Evolutionary conservation across 2,888 invertebrate genomes (phyloP).

Genomic region (Geotrupes spiniger): DNA sequence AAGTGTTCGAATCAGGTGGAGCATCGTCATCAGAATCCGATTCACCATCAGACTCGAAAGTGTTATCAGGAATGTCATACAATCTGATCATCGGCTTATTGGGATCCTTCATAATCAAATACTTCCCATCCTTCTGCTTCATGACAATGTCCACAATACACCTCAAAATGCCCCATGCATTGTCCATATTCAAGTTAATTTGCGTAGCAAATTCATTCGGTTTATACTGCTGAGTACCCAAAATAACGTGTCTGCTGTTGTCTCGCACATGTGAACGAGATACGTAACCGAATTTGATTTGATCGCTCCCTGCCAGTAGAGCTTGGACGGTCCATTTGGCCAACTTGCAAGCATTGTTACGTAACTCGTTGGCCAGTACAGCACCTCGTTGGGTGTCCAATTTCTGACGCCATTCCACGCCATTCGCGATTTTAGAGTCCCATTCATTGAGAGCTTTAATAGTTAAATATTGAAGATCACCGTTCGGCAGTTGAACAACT

Average conservation of each 20-base stretch:
- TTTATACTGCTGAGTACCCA: conserved; percentile 97
- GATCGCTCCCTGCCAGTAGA: conserved; percentile 84
- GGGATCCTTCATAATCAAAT: conserved; percentile 98
- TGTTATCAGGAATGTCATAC: conserved; percentile 97
- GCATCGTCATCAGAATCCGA: conserved; percentile 78
- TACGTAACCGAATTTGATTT: conserved; percentile 99
- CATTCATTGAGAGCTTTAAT: conserved; percentile 99
- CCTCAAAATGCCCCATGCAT: conserved; percentile 97
- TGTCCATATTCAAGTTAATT: conserved; percentile 99
- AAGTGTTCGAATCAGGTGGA: conserved; percentile 43
- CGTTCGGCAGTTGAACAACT: conserved; percentile 80
- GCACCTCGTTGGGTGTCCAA: conserved; percentile 97
- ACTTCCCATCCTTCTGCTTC: conserved; percentile 96
- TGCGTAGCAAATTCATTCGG: conserved; percentile 98
- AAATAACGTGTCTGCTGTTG: conserved; percentile 92
- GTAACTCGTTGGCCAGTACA: conserved; percentile 94
- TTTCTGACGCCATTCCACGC: conserved; percentile 98
- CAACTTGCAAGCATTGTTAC: conserved; percentile 99
- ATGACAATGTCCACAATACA: conserved; percentile 96
- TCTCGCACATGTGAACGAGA: conserved; percentile 91
- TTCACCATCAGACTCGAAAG: conserved; percentile 97
- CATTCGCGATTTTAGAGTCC: conserved; percentile 94
- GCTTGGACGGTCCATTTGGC: conserved; percentile 99
- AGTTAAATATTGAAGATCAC: conserved; percentile 87
- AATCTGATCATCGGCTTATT: conserved; percentile 97